Conservation (phyloP, 2,797 vertebrate species). For the Luscinia megarhynchos region DNA sequence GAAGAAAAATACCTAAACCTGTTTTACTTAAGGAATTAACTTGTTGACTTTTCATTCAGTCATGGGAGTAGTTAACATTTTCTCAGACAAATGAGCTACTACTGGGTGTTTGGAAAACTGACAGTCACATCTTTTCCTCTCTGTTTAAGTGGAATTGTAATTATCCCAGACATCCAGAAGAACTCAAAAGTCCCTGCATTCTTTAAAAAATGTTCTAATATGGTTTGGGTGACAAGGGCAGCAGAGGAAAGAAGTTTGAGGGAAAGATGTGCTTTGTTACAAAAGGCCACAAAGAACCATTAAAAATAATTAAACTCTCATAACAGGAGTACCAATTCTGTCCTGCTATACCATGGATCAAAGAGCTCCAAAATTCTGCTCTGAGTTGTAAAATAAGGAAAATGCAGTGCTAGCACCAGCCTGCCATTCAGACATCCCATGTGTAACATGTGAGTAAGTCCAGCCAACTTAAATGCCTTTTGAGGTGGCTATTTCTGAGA, state of each 20-base stretch:
- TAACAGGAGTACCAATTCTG: background rate
- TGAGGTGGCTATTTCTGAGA: background rate
- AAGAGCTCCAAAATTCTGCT: background rate
- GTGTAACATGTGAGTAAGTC: background rate
- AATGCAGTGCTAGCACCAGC: background rate
- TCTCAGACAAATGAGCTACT: constrained; percentile 1
- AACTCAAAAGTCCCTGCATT: background rate
- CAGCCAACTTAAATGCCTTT: background rate
- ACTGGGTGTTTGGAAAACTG: background rate
- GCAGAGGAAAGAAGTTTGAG: background rate
- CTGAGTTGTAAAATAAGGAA: background rate
- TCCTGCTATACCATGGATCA: background rate
- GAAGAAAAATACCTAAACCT: background rate
- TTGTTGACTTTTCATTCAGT: constrained; percentile 7
- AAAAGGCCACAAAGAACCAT: background rate
- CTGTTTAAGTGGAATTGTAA: background rate
- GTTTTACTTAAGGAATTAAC: constrained; percentile 30
- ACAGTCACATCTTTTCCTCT: background rate
- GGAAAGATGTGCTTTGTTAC: background rate
- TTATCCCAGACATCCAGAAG: background rate
- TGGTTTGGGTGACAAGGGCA: background rate
- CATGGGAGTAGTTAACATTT: background rate
- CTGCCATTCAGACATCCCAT: background rate
- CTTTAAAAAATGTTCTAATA: background rate
- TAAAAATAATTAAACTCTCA: background rate